A percentile compares a stretch with the other conserved stretches of the same genome.
Conservation (phyloP, 2,888 invertebrate genomes). For the Hypsopygia costalis region DNA sequence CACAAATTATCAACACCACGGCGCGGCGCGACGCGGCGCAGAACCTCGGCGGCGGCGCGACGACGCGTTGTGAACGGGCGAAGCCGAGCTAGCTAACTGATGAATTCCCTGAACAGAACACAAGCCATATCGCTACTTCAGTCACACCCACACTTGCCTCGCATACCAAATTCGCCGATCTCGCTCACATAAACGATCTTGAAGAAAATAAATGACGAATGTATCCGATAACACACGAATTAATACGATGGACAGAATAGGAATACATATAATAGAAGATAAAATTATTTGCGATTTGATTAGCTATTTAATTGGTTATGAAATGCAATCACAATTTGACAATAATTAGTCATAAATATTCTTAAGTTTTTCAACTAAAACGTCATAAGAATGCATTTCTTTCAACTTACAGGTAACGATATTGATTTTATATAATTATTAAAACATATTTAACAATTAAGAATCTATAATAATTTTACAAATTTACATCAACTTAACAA, state of each 20-base stretch:
- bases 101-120: slow-evolving; percentile 24
- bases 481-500: too few relatives aligned
- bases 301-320: slow-evolving; percentile 43
- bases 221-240: slow-evolving; percentile 54
- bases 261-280: slow-evolving; percentile 26
- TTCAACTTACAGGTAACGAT: too few relatives aligned
- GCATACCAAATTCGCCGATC: slow-evolving; percentile 53
- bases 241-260: slow-evolving; percentile 42
- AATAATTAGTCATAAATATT: slow-evolving; percentile 20
- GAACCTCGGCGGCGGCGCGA: slow-evolving; percentile 23
- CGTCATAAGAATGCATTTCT: too few relatives aligned
- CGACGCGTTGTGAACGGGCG: slow-evolving; percentile 40
- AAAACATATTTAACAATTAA: too few relatives aligned
- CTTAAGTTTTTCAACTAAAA: too few relatives aligned
- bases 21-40: slow-evolving; percentile 36
- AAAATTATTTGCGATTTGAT: slow-evolving; percentile 45
- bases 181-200: slow-evolving; percentile 57
- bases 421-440: too few relatives aligned
- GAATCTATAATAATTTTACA: slow-evolving; percentile 2
- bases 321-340: slow-evolving; percentile 33
- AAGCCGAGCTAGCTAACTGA: slow-evolving; percentile 36
- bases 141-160: slow-evolving; percentile 57
- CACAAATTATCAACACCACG: slow-evolving; percentile 69
- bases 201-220: slow-evolving; percentile 49
- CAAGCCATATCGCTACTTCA: slow-evolving; percentile 55